Base-by-base conservation (phyloP, 2,888 invertebrate genomes). In the Amaurobius ferox region DNA sequence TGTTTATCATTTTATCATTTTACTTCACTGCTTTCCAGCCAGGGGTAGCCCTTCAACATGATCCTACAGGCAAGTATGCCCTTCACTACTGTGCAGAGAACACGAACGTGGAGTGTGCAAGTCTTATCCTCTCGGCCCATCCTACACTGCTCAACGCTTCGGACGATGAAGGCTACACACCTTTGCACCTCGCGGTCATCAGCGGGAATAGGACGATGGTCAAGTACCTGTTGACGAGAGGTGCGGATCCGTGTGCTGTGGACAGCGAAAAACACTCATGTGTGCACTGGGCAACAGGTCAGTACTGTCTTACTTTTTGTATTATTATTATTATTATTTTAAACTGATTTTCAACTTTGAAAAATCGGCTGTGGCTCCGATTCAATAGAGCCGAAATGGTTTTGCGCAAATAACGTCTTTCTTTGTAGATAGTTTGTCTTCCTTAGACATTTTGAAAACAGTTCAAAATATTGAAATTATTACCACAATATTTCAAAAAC, bases 201-300 rank as follows among this genome's bases (percentile, higher is more conserved):
- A 96, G 97, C 88, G 98, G 98, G 72, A 91, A 92, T 88, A 80
- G 86, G 30, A 89, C 90, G 11, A 89, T 91, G 16, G 90, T 92
- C 11, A 90, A 91, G 78, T 91, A 91, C 68, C 89, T 93, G 61
- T 88, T 92, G 19, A 90, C 91, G 44, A 89, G 90, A 80, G 92
- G 92, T 40, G 92, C 92, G 0, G 90, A 92, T 39, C 16, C 88
- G 0, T 95, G 96, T 91, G 95, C 96, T 66, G 94, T 96, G 89
- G 99, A 99, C 92, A 95, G 96, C 90, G 98, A 99, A 91, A 95
- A 96, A 86, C 99, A 99, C 91, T 97, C 98, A 1, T 96, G 97
- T 66, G 95, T 98, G 11, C 99, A 99, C 91, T 99, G 99, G 99
- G 98, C 99, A 23, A 97, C 98, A 89, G 98, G 98, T 98, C 91